Evolutionary conservation across 2,888 invertebrate genomes (phyloP).

Genomic region (Neoaliturus tenellus): DNA sequence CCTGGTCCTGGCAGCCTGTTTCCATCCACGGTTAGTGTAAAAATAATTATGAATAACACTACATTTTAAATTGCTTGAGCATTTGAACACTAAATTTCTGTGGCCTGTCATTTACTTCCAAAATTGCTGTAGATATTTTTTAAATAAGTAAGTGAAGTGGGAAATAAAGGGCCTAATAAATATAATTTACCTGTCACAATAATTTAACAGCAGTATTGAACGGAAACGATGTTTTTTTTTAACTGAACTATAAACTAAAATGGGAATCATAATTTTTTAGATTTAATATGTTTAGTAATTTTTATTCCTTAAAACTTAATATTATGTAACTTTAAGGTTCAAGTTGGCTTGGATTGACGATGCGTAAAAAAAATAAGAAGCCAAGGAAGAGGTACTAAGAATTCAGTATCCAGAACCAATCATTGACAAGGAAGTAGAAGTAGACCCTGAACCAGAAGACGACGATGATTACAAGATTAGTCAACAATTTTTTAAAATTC

Average conservation of each 20-base stretch:
- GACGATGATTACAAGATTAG: not conserved
- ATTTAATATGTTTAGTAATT: too few relatives aligned
- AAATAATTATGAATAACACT: not conserved
- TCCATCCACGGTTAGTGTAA: not conserved
- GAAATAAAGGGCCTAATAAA: too few relatives aligned
- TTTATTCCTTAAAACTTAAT: not conserved
- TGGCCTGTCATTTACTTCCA: too few relatives aligned
- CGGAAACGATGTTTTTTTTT: too few relatives aligned
- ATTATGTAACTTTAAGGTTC: not conserved
- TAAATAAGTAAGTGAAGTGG: too few relatives aligned
- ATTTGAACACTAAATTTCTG: too few relatives aligned
- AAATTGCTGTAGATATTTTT: too few relatives aligned
- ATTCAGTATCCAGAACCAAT: not conserved
- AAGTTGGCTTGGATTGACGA: not conserved
- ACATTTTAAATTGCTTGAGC: too few relatives aligned
- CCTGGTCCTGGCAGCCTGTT: not conserved
- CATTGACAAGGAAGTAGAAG: not conserved
- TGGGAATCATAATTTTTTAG: too few relatives aligned
- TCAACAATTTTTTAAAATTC: not conserved
- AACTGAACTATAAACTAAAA: too few relatives aligned
- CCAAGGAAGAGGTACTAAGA: not conserved
- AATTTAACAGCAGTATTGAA: too few relatives aligned
- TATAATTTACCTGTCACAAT: too few relatives aligned
- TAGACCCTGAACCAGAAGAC: not conserved
- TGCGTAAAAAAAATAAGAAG: not conserved